Conservation (phyloP, 1,140 invertebrate species). For the Brachionus angularis region DNA sequence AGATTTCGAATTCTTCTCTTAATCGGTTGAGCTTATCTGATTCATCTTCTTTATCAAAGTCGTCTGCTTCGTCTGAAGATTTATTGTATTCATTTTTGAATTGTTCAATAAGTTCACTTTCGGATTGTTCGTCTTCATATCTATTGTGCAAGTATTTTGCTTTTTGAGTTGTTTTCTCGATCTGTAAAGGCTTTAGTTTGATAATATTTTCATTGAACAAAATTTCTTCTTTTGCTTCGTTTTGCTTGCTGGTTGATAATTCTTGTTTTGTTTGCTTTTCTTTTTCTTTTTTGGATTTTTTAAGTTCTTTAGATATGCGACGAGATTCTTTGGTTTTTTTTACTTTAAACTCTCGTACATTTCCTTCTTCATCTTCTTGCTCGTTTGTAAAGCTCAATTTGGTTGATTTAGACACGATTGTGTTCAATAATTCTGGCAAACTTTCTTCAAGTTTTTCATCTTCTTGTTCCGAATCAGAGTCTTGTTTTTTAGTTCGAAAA, state of each 20-base stretch:
- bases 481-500: conserved; percentile 24
- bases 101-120: not conserved
- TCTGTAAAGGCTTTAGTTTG: conserved; percentile 20
- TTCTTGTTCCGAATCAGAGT: conserved; percentile 26
- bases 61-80: conserved; percentile 9
- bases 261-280: conserved; percentile 63
- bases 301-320: conserved; percentile 76
- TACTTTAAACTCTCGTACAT: conserved; percentile 86
- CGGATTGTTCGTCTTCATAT: conserved; percentile 55
- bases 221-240: conserved; percentile 44
- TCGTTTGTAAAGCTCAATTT: conserved; percentile 47
- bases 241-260: not conserved
- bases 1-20: conserved; percentile 17
- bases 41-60: conserved; percentile 12
- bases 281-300: conserved; percentile 69
- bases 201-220: conserved; percentile 40
- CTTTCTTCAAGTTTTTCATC: not conserved
- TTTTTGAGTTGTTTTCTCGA: too few species aligned
- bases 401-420: conserved; percentile 24
- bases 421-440: not conserved
- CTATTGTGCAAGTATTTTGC: conserved; percentile 62
- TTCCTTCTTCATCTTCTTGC: conserved; percentile 70
- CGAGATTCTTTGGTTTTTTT: conserved; percentile 90
- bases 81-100: not conserved
- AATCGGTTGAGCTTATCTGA: conserved; percentile 47